Evolutionary conservation across 2,113 vertebrate species (phyloP), one percentile per base, ranked within the genome.

Genomic region (Romanogobio albipinnatus): DNA sequence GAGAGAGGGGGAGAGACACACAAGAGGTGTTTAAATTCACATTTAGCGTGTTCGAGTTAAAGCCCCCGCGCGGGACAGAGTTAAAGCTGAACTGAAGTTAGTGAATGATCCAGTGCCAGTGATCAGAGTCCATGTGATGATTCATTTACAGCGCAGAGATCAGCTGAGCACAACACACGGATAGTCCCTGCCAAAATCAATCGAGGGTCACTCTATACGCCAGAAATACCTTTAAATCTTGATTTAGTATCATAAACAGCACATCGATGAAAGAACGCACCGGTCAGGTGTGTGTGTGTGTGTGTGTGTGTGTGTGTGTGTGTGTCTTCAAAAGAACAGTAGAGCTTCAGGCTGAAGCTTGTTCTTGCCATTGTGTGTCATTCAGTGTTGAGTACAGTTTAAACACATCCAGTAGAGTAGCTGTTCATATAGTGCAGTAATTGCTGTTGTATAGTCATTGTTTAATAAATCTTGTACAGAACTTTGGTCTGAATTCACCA

Each of bases 181-280:
- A 78, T 82, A 82, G 59, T 77, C 49, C 5, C 22, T 24, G 71
- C 64, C 45, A 49, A 71, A 43, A 82, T 86, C 80, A 24, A 86
- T 86, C 33, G 14, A 24, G 59, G 76, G 53, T 61, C 76, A 43
- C 53, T 39, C 22, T 24, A 19, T 17, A 22, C 33, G 17, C 19
- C 36, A 11, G 4, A 43, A 10, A 39, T 70, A 11, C 11, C 36
- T 70, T 19, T 4, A 43, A 5, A 22, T 43, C 66, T 43, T 11
- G 36, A 43, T 36, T 9, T 36, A 36, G 33, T 68, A 13, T 15
- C 49, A 51, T 14, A 51, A 51, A 51, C 49, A 51, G 15, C 13
- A 51, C 49, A 5, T 51, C 47, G 13, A 14, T 49, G 47, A 49
- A 14, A 49, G 64, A 66, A 33, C 64, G 3, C 1, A 36, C 14